Conservation (phyloP, 2,797 vertebrate species). For the Pseudomugil tenellus region DNA sequence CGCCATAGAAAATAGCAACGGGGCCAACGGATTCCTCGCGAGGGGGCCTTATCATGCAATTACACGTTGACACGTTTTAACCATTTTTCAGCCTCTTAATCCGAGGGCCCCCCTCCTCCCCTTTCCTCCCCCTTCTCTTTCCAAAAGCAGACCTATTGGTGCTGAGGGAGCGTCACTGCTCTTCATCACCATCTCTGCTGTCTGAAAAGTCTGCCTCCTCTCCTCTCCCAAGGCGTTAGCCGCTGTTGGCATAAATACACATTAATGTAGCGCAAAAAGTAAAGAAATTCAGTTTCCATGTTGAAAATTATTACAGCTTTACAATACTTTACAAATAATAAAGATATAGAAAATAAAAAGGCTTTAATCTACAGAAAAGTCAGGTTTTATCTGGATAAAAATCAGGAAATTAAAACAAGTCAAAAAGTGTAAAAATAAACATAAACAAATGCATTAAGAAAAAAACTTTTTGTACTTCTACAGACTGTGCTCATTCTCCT, state of each 20-base stretch:
- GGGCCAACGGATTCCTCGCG: slow-evolving; percentile 98
- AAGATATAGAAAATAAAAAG: not conserved
- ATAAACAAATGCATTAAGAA: no score
- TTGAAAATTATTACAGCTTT: slow-evolving; percentile 4
- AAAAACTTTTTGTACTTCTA: not conserved
- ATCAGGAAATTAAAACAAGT: not conserved
- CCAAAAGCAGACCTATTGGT: slow-evolving; percentile 88
- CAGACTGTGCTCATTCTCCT: not conserved
- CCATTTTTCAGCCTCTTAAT: slow-evolving; percentile 99
- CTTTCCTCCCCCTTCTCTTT: slow-evolving; percentile 60
- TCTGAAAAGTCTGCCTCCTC: slow-evolving; percentile 32
- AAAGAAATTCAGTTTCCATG: not conserved
- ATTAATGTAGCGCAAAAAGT: not conserved
- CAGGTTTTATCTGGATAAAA: not conserved
- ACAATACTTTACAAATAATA: not conserved
- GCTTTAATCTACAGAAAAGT: no score
- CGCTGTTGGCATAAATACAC: slow-evolving; percentile 19
- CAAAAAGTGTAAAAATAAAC: not conserved
- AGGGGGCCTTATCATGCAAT: slow-evolving; percentile 99
- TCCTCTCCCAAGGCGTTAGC: slow-evolving; percentile 25
- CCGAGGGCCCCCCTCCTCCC: slow-evolving; percentile 79
- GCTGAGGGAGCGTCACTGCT: slow-evolving; percentile 61
- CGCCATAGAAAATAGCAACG: slow-evolving; percentile 96
- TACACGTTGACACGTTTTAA: slow-evolving; percentile 99
- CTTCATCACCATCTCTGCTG: slow-evolving; percentile 52